phyloP scores from a whole-genome alignment of 2,888 invertebrate genomes.

The Nymphalis polychloros region DNA sequence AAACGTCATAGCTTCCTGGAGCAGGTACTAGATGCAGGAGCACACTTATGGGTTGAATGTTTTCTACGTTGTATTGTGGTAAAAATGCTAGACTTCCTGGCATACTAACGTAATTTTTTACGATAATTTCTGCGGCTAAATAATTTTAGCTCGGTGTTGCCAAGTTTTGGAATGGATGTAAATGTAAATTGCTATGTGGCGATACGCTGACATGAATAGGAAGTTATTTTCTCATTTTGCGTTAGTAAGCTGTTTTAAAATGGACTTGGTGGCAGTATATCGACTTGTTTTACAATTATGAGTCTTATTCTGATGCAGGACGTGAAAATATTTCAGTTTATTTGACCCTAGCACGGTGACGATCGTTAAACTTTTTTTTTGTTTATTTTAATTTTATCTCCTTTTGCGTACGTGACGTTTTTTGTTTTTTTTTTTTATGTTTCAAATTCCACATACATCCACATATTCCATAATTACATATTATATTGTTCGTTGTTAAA shows the following conservation, averaged over 20 bases:
- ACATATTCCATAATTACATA: no score
- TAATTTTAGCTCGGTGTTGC: slow-evolving; percentile 23
- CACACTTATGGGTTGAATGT: background rate
- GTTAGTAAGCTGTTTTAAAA: slow-evolving; percentile 17
- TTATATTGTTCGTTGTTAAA: no score
- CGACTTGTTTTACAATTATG: slow-evolving; percentile 10
- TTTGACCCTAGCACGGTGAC: no score
- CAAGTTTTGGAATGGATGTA: slow-evolving; percentile 29
- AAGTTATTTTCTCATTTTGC: slow-evolving; percentile 20
- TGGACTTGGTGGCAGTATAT: slow-evolving; percentile 17
- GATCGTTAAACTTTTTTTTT: no score
- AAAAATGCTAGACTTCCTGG: slow-evolving; percentile 8
- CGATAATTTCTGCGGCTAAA: slow-evolving; percentile 24
- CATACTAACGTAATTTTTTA: slow-evolving; percentile 10
- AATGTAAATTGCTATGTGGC: slow-evolving; percentile 21
- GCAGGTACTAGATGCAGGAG: no score
- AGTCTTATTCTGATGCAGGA: background rate
- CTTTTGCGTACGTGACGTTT: no score
- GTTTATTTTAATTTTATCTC: no score
- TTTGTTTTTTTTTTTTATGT: no score
- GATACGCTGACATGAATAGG: slow-evolving; percentile 23
- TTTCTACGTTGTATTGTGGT: background rate
- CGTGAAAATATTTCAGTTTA: background rate
- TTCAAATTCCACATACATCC: no score
- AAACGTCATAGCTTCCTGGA: background rate